A percentile compares a stretch with the other conserved stretches of the same genome.
Conservation (phyloP, 2,888 invertebrate genomes). For the Dysmachus trigonus region DNA sequence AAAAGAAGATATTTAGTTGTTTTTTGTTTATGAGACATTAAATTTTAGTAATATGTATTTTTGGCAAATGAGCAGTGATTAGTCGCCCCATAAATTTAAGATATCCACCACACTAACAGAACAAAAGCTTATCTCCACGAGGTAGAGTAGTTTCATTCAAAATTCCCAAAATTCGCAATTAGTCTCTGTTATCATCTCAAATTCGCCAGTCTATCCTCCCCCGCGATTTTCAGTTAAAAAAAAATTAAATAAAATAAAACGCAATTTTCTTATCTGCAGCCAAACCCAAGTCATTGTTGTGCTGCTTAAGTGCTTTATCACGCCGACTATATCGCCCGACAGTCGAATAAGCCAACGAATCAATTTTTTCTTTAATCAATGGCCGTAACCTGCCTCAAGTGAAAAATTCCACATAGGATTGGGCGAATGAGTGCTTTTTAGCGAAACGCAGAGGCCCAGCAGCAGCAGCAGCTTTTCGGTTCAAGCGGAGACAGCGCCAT, state of each 20-base stretch:
- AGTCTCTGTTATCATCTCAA: not conserved
- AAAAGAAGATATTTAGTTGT: not conserved
- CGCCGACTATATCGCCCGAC: not conserved
- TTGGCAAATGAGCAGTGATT: not conserved
- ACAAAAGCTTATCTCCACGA: not conserved
- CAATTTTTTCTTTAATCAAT: not conserved
- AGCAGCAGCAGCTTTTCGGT: not conserved
- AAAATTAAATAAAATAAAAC: not conserved
- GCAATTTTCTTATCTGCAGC: not conserved
- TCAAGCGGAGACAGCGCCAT: not conserved
- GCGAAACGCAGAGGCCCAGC: not conserved
- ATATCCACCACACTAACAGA: not conserved
- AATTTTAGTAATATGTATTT: not conserved
- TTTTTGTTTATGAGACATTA: not conserved
- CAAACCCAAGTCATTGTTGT: not conserved
- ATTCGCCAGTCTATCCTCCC: not conserved
- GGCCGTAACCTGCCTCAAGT: constrained; percentile 20
- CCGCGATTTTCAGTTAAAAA: not conserved
- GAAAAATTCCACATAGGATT: not conserved
- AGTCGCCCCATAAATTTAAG: not conserved
- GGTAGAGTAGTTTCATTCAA: not conserved
- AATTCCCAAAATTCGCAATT: not conserved
- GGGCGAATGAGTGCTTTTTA: not conserved
- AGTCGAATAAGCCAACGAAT: not conserved
- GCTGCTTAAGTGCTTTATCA: not conserved